Evolutionary conservation across 1,140 invertebrate species (phyloP), one percentile per base, ranked within the genome.

Genomic region (Zaprionus taronus): DNA sequence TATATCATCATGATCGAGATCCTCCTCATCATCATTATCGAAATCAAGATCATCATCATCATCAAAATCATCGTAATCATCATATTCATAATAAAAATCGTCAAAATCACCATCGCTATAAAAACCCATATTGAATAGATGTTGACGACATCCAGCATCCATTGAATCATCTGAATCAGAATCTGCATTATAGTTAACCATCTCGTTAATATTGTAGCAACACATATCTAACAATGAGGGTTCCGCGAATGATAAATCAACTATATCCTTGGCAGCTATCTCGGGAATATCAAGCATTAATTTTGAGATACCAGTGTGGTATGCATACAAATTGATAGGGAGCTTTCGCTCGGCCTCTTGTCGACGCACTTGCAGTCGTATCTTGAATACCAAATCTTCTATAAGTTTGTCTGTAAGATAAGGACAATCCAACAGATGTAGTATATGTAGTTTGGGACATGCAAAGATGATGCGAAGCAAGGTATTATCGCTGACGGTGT

Each of bases 361-460:
- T 7, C 60, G 76, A 4, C 26, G 38, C 1, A 57, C 65, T 24
- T 77, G 53, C n/a, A 57, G 11, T 15, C 51, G 57, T 11, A 87
- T 15, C 5, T 62, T 67, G 2, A 24, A 31, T 22, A 83, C 47
- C 0, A 87, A 44, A 15, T 64, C 60, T 4, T 44, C 1, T 0
- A 74, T 14, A 0, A 87, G 28, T 3, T 79, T 58, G 0, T 76
- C 72, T 1, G 56, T 55, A 0, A 80, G 0, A 3, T 15, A 9
- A 0, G 0, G 2, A 24, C 34, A 70, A 34, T 34, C 14, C 1
- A 66, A 38, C 5, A 87, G 22, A 6, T 55, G 26, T 5, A 83
- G 4, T 0, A 36, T n/a, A 1, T 41, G n/a, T 0, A 87, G 44
- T 15, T 76, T 78, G 28, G 20, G 67, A n/a, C 83, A 87, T 2